phyloP scores from a whole-genome alignment of 92 coral and sea anemone species.

The Zoanthus sociatus region DNA sequence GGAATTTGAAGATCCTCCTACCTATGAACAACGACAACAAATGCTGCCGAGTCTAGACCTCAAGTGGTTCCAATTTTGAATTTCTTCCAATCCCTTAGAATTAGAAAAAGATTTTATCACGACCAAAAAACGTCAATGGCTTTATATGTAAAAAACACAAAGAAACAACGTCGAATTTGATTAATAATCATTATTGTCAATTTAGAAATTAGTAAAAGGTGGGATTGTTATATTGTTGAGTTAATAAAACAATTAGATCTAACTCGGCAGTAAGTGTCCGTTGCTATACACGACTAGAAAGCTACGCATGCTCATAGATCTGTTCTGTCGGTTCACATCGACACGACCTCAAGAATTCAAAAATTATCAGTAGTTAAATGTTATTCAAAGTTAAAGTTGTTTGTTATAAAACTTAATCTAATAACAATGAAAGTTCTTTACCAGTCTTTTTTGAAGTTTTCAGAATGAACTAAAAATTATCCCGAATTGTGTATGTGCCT shows the following conservation, averaged over 20 bases:
- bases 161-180: neutral
- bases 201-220: neutral
- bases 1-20: conserved; percentile 26
- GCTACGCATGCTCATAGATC: too few species aligned
- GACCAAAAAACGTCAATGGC: conserved; percentile 17
- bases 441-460: too few species aligned
- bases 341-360: too few species aligned
- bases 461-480: neutral
- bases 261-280: neutral
- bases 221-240: neutral
- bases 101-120: conserved; percentile 47
- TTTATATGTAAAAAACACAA: conserved; percentile 9
- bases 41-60: conserved; percentile 22
- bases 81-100: conserved; percentile 52
- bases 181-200: neutral
- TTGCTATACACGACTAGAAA: too few species aligned
- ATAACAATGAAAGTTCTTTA: too few species aligned
- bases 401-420: too few species aligned
- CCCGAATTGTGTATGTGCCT: neutral
- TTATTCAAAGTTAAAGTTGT: neutral
- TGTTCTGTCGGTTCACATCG: too few species aligned
- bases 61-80: conserved; percentile 40
- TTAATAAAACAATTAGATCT: neutral
- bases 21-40: conserved; percentile 29
- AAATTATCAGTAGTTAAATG: neutral